Evolutionary conservation across 2,888 invertebrate species (phyloP).

Genomic region (Parelbella ahira): DNA sequence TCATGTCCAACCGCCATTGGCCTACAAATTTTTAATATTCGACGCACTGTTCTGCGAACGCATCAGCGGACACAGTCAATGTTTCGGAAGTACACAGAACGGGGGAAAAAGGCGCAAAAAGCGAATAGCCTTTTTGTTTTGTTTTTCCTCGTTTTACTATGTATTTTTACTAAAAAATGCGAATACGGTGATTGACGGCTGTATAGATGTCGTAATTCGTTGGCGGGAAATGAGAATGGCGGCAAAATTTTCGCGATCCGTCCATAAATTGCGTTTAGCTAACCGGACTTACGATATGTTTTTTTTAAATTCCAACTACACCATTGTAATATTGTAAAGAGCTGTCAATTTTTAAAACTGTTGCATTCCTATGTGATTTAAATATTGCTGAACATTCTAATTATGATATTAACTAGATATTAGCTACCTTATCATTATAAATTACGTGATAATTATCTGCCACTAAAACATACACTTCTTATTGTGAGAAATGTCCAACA

Average conservation of each 20-base stretch:
- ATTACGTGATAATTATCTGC: too few relatives aligned
- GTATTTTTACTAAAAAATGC: slow-evolving; percentile 43
- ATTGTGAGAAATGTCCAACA: too few relatives aligned
- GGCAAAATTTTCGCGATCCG: slow-evolving; percentile 2
- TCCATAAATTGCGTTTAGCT: not conserved
- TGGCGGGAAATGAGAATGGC: slow-evolving; percentile 3
- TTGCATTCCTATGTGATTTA: too few relatives aligned
- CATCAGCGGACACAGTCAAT: slow-evolving; percentile 44
- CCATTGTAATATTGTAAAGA: too few relatives aligned
- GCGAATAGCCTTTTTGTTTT: slow-evolving; percentile 35
- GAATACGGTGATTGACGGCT: slow-evolving; percentile 43
- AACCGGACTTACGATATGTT: not conserved
- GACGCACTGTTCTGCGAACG: slow-evolving; percentile 49
- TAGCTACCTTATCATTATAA: too few relatives aligned
- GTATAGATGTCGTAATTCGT: slow-evolving; percentile 8
- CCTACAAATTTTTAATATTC: slow-evolving; percentile 58
- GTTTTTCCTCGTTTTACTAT: slow-evolving; percentile 32
- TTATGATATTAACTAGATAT: too few relatives aligned
- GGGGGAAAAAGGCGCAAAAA: slow-evolving; percentile 36
- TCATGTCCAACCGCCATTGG: slow-evolving; percentile 29
- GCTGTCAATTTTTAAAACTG: too few relatives aligned
- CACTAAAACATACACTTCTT: too few relatives aligned
- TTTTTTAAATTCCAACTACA: too few relatives aligned
- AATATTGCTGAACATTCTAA: too few relatives aligned
- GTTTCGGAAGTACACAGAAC: slow-evolving; percentile 46